A percentile compares a stretch with the other conserved stretches of the same genome.
These are phyloP conservation scores for Sitta carolinensis DNA, from an alignment of 2,797 vertebrate genomes.

Conservation along the genomic window DNA sequence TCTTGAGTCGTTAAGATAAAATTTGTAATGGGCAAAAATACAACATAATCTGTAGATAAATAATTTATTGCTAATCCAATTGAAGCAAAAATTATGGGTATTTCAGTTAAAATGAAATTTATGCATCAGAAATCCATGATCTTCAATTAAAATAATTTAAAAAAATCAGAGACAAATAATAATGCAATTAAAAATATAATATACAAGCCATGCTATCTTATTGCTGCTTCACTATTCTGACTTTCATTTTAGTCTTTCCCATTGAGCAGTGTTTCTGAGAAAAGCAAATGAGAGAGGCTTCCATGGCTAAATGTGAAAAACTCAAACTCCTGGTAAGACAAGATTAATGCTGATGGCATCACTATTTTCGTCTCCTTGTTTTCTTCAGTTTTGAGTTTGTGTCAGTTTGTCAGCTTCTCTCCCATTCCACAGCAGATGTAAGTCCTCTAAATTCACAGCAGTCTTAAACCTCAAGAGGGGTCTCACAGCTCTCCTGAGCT, in stretches of 20 bases:
- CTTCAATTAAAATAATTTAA: background rate
- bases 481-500: background rate
- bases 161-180: background rate
- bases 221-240: background rate
- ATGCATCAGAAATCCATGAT: background rate
- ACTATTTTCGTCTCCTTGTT: background rate
- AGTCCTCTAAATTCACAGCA: background rate
- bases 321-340: background rate
- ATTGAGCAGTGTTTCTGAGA: background rate
- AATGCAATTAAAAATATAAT: background rate
- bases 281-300: background rate
- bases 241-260: background rate
- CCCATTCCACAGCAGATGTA: background rate
- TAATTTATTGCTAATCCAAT: background rate
- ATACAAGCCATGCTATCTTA: rapidly evolving
- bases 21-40: background rate
- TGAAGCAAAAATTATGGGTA: background rate
- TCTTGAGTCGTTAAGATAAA: background rate
- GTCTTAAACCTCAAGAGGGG: background rate
- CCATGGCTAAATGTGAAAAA: background rate
- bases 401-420: background rate
- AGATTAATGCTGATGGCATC: rapidly evolving
- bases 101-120: background rate
- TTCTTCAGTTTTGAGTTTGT: background rate
- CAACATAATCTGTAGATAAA: background rate